These are phyloP conservation scores for Oryzias celebensis DNA, from an alignment of 2,113 vertebrate genomes.

Conservation along the genomic window DNA sequence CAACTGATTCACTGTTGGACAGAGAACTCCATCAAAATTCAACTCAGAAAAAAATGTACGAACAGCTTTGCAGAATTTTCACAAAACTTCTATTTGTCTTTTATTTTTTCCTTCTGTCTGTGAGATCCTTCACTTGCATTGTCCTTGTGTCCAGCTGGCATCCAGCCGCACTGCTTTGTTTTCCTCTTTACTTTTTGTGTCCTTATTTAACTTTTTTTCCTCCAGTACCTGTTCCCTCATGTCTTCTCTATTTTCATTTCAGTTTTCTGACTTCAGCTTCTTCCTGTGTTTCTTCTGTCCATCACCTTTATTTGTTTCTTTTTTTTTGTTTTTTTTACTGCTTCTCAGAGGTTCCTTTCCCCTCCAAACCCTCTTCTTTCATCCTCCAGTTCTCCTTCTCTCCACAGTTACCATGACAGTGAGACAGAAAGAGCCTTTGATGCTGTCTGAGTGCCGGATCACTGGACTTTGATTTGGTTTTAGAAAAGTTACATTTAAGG, in stretches of 20 bases:
- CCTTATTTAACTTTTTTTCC: neutral
- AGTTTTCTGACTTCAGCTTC: neutral
- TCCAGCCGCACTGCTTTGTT: constrained; percentile 23
- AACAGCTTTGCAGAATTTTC: neutral
- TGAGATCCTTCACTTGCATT: neutral
- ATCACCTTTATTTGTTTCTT: neutral
- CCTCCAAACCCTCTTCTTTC: neutral
- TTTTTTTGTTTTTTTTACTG: neutral
- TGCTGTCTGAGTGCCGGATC: constrained; percentile 1
- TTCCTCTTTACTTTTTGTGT: constrained; percentile 2
- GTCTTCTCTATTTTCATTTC: neutral
- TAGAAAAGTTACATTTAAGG: constrained; percentile 12
- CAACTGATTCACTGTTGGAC: neutral
- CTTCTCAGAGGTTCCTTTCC: neutral
- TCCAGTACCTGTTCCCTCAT: neutral
- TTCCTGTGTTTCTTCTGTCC: neutral
- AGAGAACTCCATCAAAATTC: neutral
- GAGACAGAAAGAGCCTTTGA: neutral
- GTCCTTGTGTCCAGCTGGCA: constrained; percentile 8
- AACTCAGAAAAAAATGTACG: neutral
- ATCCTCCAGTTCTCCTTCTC: constrained; percentile 8
- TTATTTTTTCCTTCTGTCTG: constrained; percentile 6
- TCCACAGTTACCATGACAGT: constrained; percentile 51
- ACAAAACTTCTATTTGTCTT: neutral
- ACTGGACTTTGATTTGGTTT: constrained; percentile 17